These are phyloP conservation scores for Meandrusa payeni DNA, from an alignment of 2,888 invertebrate species.

Conservation along the genomic window DNA sequence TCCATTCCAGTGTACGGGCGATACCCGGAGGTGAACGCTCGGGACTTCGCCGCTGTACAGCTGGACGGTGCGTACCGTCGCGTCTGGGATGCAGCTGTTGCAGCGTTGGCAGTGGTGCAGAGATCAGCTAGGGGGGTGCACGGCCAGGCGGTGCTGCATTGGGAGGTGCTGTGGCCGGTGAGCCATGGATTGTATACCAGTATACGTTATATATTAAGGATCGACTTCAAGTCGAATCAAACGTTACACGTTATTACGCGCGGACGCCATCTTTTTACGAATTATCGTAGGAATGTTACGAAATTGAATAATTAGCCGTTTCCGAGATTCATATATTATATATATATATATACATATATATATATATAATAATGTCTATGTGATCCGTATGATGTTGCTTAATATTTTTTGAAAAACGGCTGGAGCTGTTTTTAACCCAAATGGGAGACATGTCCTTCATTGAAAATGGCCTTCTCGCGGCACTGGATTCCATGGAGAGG, in stretches of 20 bases:
- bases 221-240: no score
- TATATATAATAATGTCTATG: no score
- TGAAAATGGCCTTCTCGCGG: slow-evolving; percentile 37
- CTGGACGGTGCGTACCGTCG: slow-evolving; percentile 89
- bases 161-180: slow-evolving; percentile 95
- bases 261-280: no score
- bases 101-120: slow-evolving; percentile 86
- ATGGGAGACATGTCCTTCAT: slow-evolving; percentile 39
- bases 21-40: slow-evolving; percentile 88
- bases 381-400: slow-evolving; percentile 30
- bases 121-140: slow-evolving; percentile 75
- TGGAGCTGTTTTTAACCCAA: slow-evolving; percentile 29
- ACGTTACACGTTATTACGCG: no score
- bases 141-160: slow-evolving; percentile 89
- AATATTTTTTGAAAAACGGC: neutral
- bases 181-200: slow-evolving; percentile 55
- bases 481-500: no score
- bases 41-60: slow-evolving; percentile 91
- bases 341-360: no score
- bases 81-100: slow-evolving; percentile 90
- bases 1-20: slow-evolving; percentile 87
- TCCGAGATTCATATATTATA: no score
- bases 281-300: no score
- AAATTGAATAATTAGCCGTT: no score
- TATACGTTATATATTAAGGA: no score